Percentiles rank a stretch among this genome's conserved stretches.
Evolutionary conservation across 1,140 invertebrate genomes (phyloP).

Genomic region (Euura lappo): DNA sequence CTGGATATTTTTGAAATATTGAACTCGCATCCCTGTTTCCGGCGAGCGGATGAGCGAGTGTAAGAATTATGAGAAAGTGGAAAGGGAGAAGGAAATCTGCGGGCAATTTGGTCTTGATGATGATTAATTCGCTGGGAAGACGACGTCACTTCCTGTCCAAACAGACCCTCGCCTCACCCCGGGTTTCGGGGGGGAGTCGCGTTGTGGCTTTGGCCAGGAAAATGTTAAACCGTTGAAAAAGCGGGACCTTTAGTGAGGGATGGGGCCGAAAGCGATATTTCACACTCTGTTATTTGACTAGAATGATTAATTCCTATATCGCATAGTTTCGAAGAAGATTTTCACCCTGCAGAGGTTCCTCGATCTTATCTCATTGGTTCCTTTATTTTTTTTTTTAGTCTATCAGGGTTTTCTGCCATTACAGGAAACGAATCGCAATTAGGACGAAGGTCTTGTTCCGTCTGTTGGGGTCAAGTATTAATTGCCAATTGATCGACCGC

Average conservation of each 20-base stretch:
- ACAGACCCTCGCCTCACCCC: neutral
- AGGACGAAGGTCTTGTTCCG: neutral
- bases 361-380: neutral
- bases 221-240: neutral
- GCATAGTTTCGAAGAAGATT: neutral
- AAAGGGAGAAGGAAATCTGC: neutral
- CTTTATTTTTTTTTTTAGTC: neutral
- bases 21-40: too few relatives aligned
- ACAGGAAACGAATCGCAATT: neutral
- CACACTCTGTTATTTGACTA: neutral
- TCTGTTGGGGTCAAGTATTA: neutral
- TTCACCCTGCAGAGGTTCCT: neutral
- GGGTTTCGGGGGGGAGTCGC: neutral
- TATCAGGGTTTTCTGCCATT: neutral
- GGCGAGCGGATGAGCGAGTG: neutral
- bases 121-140: neutral
- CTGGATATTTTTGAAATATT: too few relatives aligned
- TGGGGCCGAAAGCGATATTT: neutral
- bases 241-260: neutral
- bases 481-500: neutral
- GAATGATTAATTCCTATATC: neutral
- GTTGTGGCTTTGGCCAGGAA: neutral
- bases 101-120: neutral
- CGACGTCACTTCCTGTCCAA: neutral
- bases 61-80: neutral